A percentile compares a stretch with the other conserved stretches of the same genome.
phyloP scores from a whole-genome alignment of 1,140 invertebrate genomes.

The Aphidius gifuensis region DNA sequence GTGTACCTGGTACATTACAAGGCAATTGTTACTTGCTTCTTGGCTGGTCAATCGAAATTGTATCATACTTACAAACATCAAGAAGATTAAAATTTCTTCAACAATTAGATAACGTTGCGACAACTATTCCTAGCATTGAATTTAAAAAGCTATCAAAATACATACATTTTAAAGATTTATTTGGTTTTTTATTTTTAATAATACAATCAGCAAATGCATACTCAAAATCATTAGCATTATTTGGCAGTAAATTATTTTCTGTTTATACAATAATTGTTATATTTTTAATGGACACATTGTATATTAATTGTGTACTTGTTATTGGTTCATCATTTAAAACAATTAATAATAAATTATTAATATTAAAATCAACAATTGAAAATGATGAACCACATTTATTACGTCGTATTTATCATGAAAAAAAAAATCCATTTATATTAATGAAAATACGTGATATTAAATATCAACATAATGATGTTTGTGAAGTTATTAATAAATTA shows the following conservation, averaged over 20 bases:
- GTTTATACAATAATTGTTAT: constrained; percentile 32
- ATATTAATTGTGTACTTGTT: constrained; percentile 39
- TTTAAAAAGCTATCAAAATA: constrained; percentile 32
- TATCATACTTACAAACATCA: constrained; percentile 23
- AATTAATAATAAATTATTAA: constrained; percentile 34
- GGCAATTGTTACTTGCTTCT: constrained; percentile 35
- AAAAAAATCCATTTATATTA: constrained; percentile 38
- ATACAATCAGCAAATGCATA: constrained; percentile 26
- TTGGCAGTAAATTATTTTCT: background rate
- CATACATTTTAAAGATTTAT: constrained; percentile 39
- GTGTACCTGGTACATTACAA: constrained; percentile 31
- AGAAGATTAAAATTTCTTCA: constrained; percentile 32
- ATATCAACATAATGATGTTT: constrained; percentile 39
- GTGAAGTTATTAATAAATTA: constrained; percentile 35
- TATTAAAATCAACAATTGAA: constrained; percentile 27
- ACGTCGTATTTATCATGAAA: constrained; percentile 32
- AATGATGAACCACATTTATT: constrained; percentile 36
- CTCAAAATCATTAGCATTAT: background rate
- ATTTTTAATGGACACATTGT: constrained; percentile 39
- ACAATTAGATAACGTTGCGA: constrained; percentile 24
- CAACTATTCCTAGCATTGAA: constrained; percentile 27
- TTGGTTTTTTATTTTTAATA: constrained; percentile 34
- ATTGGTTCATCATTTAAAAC: constrained; percentile 38
- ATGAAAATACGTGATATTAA: constrained; percentile 39
- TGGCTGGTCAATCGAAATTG: constrained; percentile 13